phyloP scores from a whole-genome alignment of 1,140 invertebrate genomes.

The Drosophila sucinea region DNA sequence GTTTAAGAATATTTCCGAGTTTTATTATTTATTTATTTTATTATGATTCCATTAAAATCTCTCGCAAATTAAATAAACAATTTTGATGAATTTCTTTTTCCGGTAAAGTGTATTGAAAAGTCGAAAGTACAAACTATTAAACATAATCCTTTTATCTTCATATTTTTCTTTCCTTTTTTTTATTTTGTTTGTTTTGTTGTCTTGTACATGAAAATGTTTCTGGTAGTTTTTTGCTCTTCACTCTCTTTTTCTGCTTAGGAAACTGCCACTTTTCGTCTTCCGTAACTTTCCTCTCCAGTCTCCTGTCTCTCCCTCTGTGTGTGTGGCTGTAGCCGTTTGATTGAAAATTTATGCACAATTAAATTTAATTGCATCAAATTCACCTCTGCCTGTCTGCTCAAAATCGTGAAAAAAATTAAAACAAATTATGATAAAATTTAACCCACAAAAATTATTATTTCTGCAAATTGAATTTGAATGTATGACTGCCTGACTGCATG shows the following conservation, averaged over 20 bases:
- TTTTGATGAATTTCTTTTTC: no score
- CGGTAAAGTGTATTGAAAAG: background rate
- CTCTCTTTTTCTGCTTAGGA: slow-evolving; percentile 7
- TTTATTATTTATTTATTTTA: no score
- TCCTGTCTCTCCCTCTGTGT: background rate
- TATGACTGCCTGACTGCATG: background rate
- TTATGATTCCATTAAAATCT: no score
- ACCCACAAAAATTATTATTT: slow-evolving; percentile 10
- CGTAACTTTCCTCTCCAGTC: background rate
- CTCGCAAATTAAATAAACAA: no score
- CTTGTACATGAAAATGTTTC: background rate
- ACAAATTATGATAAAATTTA: slow-evolving; percentile 5
- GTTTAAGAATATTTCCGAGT: no score
- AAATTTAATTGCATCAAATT: slow-evolving; percentile 59
- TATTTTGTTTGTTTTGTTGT: background rate
- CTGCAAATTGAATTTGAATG: slow-evolving; percentile 2
- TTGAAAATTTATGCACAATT: slow-evolving; percentile 70
- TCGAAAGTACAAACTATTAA: background rate
- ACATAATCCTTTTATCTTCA: background rate
- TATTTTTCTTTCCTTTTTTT: background rate
- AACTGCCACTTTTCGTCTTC: background rate
- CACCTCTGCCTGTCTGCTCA: background rate
- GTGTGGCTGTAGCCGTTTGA: slow-evolving; percentile 42
- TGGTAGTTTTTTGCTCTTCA: background rate
- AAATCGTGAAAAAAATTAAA: background rate